A percentile compares a stretch with the other conserved stretches of the same genome.
These are phyloP conservation scores for Ormia ochracea DNA, from an alignment of 2,888 invertebrate species.

Conservation along the genomic window DNA sequence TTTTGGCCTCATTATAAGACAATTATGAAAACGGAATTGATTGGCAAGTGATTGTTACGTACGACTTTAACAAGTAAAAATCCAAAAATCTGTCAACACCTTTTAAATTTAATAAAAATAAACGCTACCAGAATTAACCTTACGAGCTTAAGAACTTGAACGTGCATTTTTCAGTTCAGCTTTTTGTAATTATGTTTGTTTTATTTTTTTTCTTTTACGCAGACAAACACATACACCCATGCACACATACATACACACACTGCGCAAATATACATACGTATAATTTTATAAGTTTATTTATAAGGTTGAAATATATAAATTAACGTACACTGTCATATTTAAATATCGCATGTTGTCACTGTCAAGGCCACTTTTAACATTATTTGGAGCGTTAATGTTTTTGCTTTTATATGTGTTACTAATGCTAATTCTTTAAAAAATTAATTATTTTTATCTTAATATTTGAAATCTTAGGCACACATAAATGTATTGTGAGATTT, in stretches of 20 bases:
- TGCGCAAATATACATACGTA: no score
- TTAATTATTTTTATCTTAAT: slow-evolving; percentile 34
- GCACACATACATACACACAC: no score
- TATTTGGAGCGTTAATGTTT: slow-evolving; percentile 22
- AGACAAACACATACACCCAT: no score
- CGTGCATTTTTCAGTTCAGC: not conserved
- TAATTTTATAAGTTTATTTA: slow-evolving; percentile 43
- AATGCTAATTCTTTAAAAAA: not conserved
- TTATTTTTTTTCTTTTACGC: slow-evolving; percentile 4
- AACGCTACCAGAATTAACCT: not conserved
- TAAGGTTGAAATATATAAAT: slow-evolving; percentile 41
- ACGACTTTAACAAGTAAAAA: no score
- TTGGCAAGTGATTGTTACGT: no score
- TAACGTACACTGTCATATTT: no score
- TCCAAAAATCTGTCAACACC: no score
- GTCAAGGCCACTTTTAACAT: slow-evolving; percentile 55
- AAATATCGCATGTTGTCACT: slow-evolving; percentile 47
- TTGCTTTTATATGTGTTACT: not conserved
- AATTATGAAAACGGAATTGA: no score
- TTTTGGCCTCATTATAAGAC: no score
- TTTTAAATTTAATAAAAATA: not conserved
- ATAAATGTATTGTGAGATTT: slow-evolving; percentile 19
- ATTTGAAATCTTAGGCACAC: slow-evolving; percentile 18
- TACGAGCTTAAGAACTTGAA: not conserved
- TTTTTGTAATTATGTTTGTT: not conserved